A percentile compares a stretch with the other conserved stretches of the same genome.
Conservation (phyloP, 2,113 vertebrate species). For the cat (Felis catus) region F.catus_Fca126_mat1.0 CM031418.1:106813001-106813500, state of each 20-base stretch:
- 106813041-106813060: not conserved
- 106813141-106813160: not conserved
- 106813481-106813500: not conserved
- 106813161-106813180: not conserved
- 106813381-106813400: not conserved
- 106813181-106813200: not conserved
- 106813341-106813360: not conserved
- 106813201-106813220: not conserved
- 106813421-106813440: not conserved
- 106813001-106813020: not conserved
- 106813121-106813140: not conserved
- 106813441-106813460: not conserved
- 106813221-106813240: not conserved
- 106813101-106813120: not conserved
- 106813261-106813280: not conserved
- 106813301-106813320: not conserved
- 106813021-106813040: not conserved
- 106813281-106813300: not conserved
- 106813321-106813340: not conserved
- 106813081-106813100: not conserved
- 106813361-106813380: not conserved
- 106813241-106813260: not conserved
- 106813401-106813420: not conserved
- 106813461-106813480: not conserved
- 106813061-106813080: not conserved